phyloP scores from a whole-genome alignment of 2,888 invertebrate species.

The Drosophila mercatorum region DNA sequence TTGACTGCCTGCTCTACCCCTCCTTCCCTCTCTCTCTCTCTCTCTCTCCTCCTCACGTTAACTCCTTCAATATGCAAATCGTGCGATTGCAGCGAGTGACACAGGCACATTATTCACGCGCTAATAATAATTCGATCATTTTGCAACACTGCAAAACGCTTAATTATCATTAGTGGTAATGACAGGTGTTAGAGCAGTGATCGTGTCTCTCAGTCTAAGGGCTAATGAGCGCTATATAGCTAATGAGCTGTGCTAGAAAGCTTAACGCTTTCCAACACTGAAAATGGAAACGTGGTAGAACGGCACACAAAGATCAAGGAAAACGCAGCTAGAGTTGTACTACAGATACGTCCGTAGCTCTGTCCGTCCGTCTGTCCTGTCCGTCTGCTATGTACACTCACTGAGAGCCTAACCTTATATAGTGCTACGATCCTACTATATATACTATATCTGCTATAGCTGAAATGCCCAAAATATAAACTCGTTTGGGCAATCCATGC shows the following conservation, averaged over 20 bases:
- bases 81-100: slow-evolving; percentile 47
- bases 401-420: too few relatives aligned
- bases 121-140: slow-evolving; percentile 30
- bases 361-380: background rate
- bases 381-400: too few relatives aligned
- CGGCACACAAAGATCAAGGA: background rate
- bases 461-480: too few relatives aligned
- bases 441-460: too few relatives aligned
- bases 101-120: slow-evolving; percentile 48
- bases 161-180: background rate
- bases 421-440: too few relatives aligned
- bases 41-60: slow-evolving; percentile 26
- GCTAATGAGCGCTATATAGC: too few relatives aligned
- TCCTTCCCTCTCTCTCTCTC: background rate
- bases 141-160: slow-evolving; percentile 9
- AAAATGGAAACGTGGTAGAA: too few relatives aligned
- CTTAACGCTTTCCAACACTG: background rate
- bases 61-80: slow-evolving; percentile 72
- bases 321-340: background rate
- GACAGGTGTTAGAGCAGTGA: background rate
- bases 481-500: too few relatives aligned
- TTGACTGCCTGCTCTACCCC: slow-evolving; percentile 15
- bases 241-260: background rate
- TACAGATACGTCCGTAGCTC: background rate
- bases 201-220: too few relatives aligned